Conservation (phyloP, 2,888 invertebrate genomes). For the Andrena flavipes region DNA sequence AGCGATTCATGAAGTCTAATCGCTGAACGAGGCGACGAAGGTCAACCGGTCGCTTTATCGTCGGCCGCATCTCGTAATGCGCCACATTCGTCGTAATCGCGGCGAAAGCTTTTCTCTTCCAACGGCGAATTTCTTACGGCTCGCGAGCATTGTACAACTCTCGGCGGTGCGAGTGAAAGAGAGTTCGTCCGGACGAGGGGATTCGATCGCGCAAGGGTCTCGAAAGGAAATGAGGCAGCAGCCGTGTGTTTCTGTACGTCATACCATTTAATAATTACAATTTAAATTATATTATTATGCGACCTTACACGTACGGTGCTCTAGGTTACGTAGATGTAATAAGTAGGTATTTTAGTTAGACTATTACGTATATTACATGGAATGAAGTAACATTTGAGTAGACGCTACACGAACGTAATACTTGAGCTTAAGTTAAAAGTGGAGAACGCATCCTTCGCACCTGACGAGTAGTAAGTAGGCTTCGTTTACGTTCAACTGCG, state of each 20-base stretch:
- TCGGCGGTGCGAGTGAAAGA: too few relatives aligned
- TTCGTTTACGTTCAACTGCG: constrained; percentile 23
- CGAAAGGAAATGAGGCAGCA: constrained; percentile 2
- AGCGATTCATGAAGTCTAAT: constrained; percentile 56
- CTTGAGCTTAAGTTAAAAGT: constrained; percentile 82
- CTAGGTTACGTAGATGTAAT: constrained; percentile 84
- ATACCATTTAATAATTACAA: constrained; percentile 85
- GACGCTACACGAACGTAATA: constrained; percentile 84
- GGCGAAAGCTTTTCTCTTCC: not conserved
- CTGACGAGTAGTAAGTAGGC: constrained; percentile 68
- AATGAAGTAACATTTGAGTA: constrained; percentile 83
- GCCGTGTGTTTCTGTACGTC: constrained; percentile 77
- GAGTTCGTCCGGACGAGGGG: not conserved
- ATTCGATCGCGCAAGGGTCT: not conserved
- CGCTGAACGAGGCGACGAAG: not conserved
- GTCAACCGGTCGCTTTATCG: constrained; percentile 7
- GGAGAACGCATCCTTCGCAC: constrained; percentile 74
- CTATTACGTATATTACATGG: constrained; percentile 85
- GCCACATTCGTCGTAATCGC: constrained; percentile 26
- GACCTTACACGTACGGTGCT: constrained; percentile 84
- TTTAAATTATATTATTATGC: constrained; percentile 85
- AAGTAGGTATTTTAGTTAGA: constrained; percentile 83
- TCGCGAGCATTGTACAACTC: too few relatives aligned
- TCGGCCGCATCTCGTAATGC: constrained; percentile 20
- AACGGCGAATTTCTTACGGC: too few relatives aligned